Percentiles rank a stretch among this genome's conserved stretches.
These are phyloP conservation scores for Solea solea DNA, from an alignment of 2,113 vertebrate species.

Conservation along the genomic window DNA sequence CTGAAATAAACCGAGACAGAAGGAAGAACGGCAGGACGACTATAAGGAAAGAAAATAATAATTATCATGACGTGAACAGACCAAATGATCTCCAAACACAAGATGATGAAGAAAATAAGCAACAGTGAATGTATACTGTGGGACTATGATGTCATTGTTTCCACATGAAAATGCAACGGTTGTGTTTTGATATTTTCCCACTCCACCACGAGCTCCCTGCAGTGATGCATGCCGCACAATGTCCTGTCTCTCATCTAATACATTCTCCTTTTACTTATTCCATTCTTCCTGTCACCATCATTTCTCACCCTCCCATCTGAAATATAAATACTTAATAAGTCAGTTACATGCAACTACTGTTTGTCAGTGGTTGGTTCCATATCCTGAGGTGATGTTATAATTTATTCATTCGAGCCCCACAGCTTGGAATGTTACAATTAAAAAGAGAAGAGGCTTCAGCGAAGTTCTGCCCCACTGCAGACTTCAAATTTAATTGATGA, in stretches of 20 bases:
- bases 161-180: too few relatives aligned
- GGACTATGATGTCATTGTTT: too few relatives aligned
- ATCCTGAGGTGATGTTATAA: slow-evolving; percentile 51
- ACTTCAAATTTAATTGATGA: slow-evolving; percentile 40
- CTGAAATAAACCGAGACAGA: too few relatives aligned
- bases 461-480: slow-evolving; percentile 19
- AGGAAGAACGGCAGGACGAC: too few relatives aligned
- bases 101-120: too few relatives aligned
- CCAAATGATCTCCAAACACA: too few relatives aligned
- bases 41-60: too few relatives aligned
- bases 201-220: slow-evolving; percentile 31
- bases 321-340: slow-evolving; percentile 71
- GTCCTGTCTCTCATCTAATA: slow-evolving; percentile 39
- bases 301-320: slow-evolving; percentile 43
- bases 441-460: slow-evolving; percentile 37
- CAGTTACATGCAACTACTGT: slow-evolving; percentile 50
- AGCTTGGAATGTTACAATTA: slow-evolving; percentile 54
- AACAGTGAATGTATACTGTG: too few relatives aligned
- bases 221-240: slow-evolving; percentile 31
- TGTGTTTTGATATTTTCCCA: too few relatives aligned
- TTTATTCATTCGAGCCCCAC: slow-evolving; percentile 61
- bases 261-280: slow-evolving; percentile 51
- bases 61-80: too few relatives aligned
- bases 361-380: slow-evolving; percentile 49
- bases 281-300: slow-evolving; percentile 39